These are phyloP conservation scores for Drosophila pseudotakahashii DNA, from an alignment of 2,888 invertebrate species.

Conservation along the genomic window DNA sequence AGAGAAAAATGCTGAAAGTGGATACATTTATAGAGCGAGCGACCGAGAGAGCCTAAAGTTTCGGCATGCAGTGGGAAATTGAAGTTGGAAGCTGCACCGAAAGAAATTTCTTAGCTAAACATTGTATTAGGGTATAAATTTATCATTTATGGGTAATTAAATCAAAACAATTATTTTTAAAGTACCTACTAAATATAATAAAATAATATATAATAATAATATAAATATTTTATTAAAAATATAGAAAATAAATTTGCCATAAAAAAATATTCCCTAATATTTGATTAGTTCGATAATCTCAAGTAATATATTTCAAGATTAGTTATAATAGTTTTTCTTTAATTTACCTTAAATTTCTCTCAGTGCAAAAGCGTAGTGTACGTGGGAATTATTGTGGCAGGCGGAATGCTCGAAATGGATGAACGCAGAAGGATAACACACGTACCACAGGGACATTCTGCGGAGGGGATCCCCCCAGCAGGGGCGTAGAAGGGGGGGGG, in stretches of 20 bases:
- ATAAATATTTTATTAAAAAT: too few species aligned
- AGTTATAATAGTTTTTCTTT: too few species aligned
- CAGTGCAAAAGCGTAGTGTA: constrained; percentile 37
- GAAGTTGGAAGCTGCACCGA: constrained; percentile 28
- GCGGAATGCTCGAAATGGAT: constrained; percentile 61
- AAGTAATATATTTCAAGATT: too few species aligned
- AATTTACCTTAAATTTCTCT: neutral
- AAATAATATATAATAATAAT: too few species aligned
- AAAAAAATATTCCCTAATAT: too few species aligned
- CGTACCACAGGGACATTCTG: constrained; percentile 42
- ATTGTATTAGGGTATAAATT: too few species aligned
- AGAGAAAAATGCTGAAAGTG: constrained; percentile 52
- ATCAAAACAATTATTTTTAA: too few species aligned
- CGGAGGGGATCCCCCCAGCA: constrained; percentile 17
- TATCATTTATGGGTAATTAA: too few species aligned
- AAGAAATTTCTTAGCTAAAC: neutral
- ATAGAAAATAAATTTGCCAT: too few species aligned
- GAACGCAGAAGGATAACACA: constrained; percentile 68
- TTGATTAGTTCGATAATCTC: too few species aligned
- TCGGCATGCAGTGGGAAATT: constrained; percentile 30
- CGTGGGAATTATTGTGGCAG: constrained; percentile 75
- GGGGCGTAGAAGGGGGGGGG: constrained; percentile 4
- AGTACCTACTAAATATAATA: too few species aligned
- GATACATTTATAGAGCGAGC: constrained; percentile 53
- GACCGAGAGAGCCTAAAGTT: constrained; percentile 7